Base-by-base conservation (phyloP, 1,140 invertebrate species). In the Ctenoplectra terminalis region DNA sequence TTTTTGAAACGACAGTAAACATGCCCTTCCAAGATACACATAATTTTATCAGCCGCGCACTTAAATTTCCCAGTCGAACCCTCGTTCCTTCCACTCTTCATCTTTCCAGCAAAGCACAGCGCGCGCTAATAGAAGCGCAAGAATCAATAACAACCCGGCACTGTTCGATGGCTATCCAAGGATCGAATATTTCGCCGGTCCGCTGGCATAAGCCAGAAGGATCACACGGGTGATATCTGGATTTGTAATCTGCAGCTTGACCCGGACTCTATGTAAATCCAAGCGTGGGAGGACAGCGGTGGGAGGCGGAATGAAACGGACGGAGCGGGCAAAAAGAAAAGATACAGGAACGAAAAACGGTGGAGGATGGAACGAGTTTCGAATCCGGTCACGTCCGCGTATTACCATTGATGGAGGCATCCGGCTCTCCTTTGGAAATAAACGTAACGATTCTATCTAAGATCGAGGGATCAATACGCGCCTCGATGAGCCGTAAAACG, bases 391-490 rank as follows among this genome's bases (percentile, higher is more conserved):
- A 88, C 86, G 86, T 88, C 52, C 74, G 37, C 82, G 82, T 87
- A 88, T 88, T 88, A 88, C 74, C 86, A 85, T 88, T 77, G 85
- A 88, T 77, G 71, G 78, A 72, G 48, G 74, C 82, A 77, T 83
- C 66, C 64, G 20, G 66, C 15, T 69, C 52, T 58, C 58, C 73
- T 52, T 56, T 61, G 78, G 69, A 88, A 87, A 88, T 84, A 88
- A 88, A 87, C 85, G 85, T 87, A 82, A 88, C 82, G 85, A 71
- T 87, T 58, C 60, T 29, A 87, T 88, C 71, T 72, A 56, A 72
- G 86, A 88, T 87, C 85, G 58, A 66, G 60, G 74, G 85, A 88
- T 88, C 86, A 78, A 88, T 88, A 79, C 60, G 17, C 43, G 61
- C 37, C 56, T 34, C 70, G 70, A 87, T 75, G 85, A 87, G 71